phyloP scores from a whole-genome alignment of 2,888 invertebrate species.

The Boloria selene region DNA sequence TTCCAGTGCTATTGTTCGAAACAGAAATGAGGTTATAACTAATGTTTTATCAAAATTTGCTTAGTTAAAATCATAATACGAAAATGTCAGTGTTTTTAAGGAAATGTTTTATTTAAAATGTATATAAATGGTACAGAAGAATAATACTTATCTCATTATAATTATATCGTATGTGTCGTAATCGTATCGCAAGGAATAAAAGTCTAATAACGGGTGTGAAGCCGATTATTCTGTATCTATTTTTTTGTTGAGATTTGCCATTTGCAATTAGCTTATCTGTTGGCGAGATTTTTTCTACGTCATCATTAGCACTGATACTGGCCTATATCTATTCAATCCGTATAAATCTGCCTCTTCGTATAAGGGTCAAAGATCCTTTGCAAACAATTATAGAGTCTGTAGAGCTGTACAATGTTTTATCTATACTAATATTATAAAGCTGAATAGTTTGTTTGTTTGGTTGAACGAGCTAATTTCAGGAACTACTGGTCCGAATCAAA shows the following conservation, averaged over 20 bases:
- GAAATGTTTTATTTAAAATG: too few species aligned
- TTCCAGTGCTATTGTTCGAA: constrained; percentile 15
- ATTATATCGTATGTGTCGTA: constrained; percentile 2
- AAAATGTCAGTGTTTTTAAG: background rate
- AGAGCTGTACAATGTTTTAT: too few species aligned
- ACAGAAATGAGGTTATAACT: constrained; percentile 8
- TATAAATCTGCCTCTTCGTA: too few species aligned
- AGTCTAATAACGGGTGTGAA: constrained; percentile 44
- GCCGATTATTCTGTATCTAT: constrained; percentile 57
- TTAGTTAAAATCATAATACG: background rate
- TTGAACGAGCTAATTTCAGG: too few species aligned
- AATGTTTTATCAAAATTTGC: constrained; percentile 13
- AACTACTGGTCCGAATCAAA: too few species aligned
- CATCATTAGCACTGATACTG: constrained; percentile 27
- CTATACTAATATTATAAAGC: too few species aligned
- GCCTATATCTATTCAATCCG: too few species aligned
- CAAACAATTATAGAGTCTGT: too few species aligned
- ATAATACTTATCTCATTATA: background rate
- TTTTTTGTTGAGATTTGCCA: constrained; percentile 53
- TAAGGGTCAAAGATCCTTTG: too few species aligned
- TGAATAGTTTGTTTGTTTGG: too few species aligned
- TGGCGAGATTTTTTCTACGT: constrained; percentile 22
- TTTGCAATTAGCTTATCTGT: constrained; percentile 69
- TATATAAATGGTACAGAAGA: too few species aligned
- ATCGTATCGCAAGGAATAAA: constrained; percentile 37